Percentiles rank a stretch among this genome's conserved stretches.
Conservation (phyloP, 2,113 vertebrate genomes). For the Poeciliopsis turrubarensis region DNA sequence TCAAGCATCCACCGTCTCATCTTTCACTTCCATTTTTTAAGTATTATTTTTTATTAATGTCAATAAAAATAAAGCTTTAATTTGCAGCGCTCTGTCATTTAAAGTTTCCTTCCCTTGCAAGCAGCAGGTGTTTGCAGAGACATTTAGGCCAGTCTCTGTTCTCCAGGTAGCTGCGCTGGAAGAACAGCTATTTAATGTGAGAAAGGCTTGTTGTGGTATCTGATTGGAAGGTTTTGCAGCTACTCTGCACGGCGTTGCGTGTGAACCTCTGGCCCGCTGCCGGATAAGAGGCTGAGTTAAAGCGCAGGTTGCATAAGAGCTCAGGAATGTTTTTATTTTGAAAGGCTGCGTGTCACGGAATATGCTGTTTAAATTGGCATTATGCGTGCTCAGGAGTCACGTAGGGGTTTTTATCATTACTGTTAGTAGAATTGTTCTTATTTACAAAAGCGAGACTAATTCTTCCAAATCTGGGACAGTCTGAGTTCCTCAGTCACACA, state of each 20-base stretch:
- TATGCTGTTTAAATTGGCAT: slow-evolving; percentile 49
- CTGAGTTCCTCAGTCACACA: neutral
- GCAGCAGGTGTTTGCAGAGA: slow-evolving; percentile 21
- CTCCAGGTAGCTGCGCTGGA: slow-evolving; percentile 1
- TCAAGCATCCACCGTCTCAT: slow-evolving; percentile 36
- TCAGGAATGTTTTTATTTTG: slow-evolving; percentile 60
- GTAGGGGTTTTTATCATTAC: slow-evolving; percentile 13
- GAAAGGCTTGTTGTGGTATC: slow-evolving; percentile 59
- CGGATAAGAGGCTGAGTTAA: slow-evolving; percentile 59
- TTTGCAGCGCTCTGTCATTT: slow-evolving; percentile 40
- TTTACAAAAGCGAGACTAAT: slow-evolving; percentile 18
- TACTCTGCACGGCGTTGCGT: slow-evolving; percentile 71
- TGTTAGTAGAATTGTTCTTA: too few species aligned
- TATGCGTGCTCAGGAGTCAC: slow-evolving; percentile 38
- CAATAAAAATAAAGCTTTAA: slow-evolving; percentile 22
- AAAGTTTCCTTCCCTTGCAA: slow-evolving; percentile 45
- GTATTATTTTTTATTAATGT: neutral
- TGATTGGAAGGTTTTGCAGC: slow-evolving; percentile 45
- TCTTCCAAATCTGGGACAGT: slow-evolving; percentile 1
- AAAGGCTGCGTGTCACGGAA: slow-evolving; percentile 49
- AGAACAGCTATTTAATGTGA: slow-evolving; percentile 51
- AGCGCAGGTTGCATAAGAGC: slow-evolving; percentile 69
- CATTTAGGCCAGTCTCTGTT: slow-evolving; percentile 39
- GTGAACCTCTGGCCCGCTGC: slow-evolving; percentile 74
- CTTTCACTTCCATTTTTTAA: slow-evolving; percentile 35